Base-by-base conservation (phyloP, 2,113 vertebrate species). In the Sturnus vulgaris region DNA sequence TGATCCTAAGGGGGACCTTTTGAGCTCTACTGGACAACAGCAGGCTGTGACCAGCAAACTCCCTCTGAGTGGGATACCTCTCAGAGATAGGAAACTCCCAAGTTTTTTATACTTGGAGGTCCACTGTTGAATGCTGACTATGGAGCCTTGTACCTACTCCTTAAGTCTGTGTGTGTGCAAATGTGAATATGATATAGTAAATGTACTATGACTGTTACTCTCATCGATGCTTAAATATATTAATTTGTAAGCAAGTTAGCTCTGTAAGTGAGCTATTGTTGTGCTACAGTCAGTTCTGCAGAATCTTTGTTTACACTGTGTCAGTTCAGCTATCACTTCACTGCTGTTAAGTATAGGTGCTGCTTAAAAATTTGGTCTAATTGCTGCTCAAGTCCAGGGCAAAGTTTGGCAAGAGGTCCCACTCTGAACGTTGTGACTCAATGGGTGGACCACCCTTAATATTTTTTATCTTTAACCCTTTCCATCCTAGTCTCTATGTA, bases 71-170 rank as follows among this genome's bases (percentile, higher is more conserved):
- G 40, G 40, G 15, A 27, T 0, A 1, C 7, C 21, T 68, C 39
- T 47, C 30, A 40, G 87, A 82, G 47, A 30, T 0, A 60, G 49
- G 25, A 30, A 61, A 7, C 18, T 9, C 12, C 33, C 35, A 16
- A 11, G 8, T 37, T 77, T 76, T 5, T 14, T 28, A 0, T 23
- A 11, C 47, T 49, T 69, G 25, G 56, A 35, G 3, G 21, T 35
- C 10, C 0, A 0, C 35, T 11, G 10, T 12, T 15, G 22, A 40
- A 55, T 21, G 18, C 14, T 61, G 17, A 12, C 21, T 25, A 1
- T 7, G n/a, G n/a, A 89, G 39, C 9, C 21, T 68, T 22, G 17
- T 35, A 19, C 30, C 35, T 22, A 6, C 4, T 42, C 39, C 21
- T 63, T 42, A 37, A 22, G 30, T 11, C 17, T 22, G 3, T 12